Base-by-base conservation (phyloP, 2,113 vertebrate genomes). In the Brachyistius frenatus region DNA sequence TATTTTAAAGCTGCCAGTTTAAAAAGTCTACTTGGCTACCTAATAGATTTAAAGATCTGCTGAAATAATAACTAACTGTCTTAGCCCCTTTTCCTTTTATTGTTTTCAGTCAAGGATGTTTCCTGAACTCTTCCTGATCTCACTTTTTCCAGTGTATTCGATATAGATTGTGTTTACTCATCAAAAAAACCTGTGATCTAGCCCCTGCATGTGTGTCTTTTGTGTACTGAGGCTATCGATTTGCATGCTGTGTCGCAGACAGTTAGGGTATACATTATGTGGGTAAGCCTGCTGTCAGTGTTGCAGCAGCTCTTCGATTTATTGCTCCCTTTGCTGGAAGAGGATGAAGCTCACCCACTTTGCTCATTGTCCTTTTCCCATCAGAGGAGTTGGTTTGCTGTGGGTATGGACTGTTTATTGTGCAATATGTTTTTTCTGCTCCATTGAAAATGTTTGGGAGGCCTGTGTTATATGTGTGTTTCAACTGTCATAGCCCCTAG, bases 1-100 rank as follows among this genome's bases (percentile, higher is more conserved):
- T 86, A 84, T 76, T 60, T 82, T 77, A 78, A 91, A 91, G 87
- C 83, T 80, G 61, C 66, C 37, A 31, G 66, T 87, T 88, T 85
- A 88, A 90, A 66, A 80, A 87, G 65, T 75, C 55, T 32, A 58
- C 72, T 86, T 76, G 66, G 58, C 76, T 67, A 76, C 73, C 35
- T 65, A 88, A 78, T 58, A 41, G 61, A 84, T 74, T 76, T 76
- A 41, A 39, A 32, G 76, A 83, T 84, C 66, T 79, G 66, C 54
- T 63, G 30, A 74, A 84, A 47, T 66, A 75, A 67, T 73, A 79
- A 76, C 76, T 81, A 44, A 76, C 67, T 36, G 47, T 57, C 16
- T 55, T 50, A 65, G 60, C 53, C 52, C 35, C 71, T 57, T 78
- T 44, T 61, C 0, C 16, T 66, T 63, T 63, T 31, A 41, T 74